Conservation (phyloP, 2,797 vertebrate genomes). For the Hoplostethus mediterraneus region DNA sequence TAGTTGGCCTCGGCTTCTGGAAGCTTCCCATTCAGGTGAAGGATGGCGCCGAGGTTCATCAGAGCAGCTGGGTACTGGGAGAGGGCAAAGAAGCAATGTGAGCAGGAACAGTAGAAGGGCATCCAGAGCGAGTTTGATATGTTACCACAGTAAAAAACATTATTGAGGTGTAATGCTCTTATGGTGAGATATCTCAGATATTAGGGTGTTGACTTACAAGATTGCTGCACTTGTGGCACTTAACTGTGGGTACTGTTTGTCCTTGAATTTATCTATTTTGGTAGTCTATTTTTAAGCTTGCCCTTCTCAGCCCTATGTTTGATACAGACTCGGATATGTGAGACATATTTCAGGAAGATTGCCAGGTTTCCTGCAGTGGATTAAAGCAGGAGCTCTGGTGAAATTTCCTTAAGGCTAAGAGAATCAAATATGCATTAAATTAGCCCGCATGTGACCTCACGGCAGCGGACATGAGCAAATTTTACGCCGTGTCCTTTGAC, state of each 20-base stretch:
- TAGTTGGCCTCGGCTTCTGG: constrained; percentile 95
- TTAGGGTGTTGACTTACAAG: constrained; percentile 10
- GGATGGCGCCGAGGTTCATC: constrained; percentile 98
- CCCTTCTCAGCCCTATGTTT: constrained; percentile 34
- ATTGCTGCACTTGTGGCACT: neutral
- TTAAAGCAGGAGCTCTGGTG: constrained; percentile 14
- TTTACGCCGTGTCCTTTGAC: constrained; percentile 50
- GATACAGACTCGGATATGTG: constrained; percentile 31
- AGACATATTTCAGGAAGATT: constrained; percentile 47
- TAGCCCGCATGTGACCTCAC: constrained; percentile 52
- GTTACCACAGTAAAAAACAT: neutral
- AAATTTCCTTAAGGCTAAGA: constrained; percentile 48
- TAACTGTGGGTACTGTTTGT: constrained; percentile 10
- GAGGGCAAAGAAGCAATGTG: neutral
- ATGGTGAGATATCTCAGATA: neutral
- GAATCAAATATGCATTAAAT: constrained; percentile 61
- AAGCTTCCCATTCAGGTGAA: constrained; percentile 96
- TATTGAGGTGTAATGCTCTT: neutral
- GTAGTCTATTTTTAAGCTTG: constrained; percentile 53
- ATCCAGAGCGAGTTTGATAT: neutral
- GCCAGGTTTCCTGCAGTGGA: constrained; percentile 48
- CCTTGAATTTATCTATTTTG: constrained; percentile 46
- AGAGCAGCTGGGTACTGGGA: constrained; percentile 94
- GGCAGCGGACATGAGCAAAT: constrained; percentile 40
- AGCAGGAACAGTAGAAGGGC: neutral